Evolutionary conservation across 2,888 invertebrate species (phyloP).

Genomic region (Labia minor): DNA sequence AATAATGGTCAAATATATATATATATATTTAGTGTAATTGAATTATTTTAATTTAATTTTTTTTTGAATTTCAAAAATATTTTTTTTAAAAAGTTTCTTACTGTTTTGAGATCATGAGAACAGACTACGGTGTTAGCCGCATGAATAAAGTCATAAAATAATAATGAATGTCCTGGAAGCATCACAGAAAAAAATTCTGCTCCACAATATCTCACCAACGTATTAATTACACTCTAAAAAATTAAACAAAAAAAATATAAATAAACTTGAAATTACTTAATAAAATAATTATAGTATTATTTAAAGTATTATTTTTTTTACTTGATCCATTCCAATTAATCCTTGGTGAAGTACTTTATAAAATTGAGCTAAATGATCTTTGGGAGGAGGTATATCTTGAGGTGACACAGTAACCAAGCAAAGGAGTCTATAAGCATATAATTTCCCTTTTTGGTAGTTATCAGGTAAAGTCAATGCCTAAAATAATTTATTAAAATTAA

Average conservation of each 20-base stretch:
- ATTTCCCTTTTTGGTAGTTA: conserved; percentile 65
- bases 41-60: conserved; percentile 13
- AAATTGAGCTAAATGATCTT: conserved; percentile 71
- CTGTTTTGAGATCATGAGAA: conserved; percentile 56
- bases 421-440: conserved; percentile 75
- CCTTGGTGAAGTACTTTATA: conserved; percentile 71
- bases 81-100: conserved; percentile 28
- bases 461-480: conserved; percentile 59
- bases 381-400: conserved; percentile 58
- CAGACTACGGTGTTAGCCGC: conserved; percentile 80
- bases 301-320: conserved; percentile 30
- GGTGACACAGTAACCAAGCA: conserved; percentile 69
- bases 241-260: conserved; percentile 16
- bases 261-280: conserved; percentile 15
- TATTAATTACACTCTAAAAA: conserved; percentile 60
- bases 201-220: conserved; percentile 66
- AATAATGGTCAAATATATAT: too few relatives aligned
- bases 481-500: conserved; percentile 23
- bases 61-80: too few relatives aligned
- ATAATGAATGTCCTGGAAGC: conserved; percentile 75
- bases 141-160: conserved; percentile 79
- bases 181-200: conserved; percentile 76
- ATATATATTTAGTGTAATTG: not conserved
- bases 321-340: conserved; percentile 52
- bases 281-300: conserved; percentile 18